Evolutionary conservation across 2,888 invertebrate genomes (phyloP).

Genomic region (Drymonia ruficornis): DNA sequence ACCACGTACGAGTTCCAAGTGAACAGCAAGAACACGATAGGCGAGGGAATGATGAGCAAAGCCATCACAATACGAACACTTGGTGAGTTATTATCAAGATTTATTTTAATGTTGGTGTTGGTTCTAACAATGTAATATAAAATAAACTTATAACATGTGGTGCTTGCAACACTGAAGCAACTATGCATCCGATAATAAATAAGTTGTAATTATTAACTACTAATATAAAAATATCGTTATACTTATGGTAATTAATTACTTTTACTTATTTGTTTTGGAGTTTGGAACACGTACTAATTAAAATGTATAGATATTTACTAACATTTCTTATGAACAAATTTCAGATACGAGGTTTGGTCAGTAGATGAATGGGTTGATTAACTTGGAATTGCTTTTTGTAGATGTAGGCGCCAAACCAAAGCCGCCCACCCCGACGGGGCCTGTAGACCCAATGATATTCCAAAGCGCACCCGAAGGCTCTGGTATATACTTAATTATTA

Average conservation of each 20-base stretch:
- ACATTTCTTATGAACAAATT: background rate
- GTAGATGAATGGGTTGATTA: conserved; percentile 36
- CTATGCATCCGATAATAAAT: too few species aligned
- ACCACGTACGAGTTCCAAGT: conserved; percentile 98
- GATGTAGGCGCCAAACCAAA: conserved; percentile 85
- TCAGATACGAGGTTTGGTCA: background rate
- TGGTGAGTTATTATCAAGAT: conserved; percentile 85
- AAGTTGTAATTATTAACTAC: too few species aligned
- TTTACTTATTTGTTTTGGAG: background rate
- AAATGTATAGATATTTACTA: background rate
- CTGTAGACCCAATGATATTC: conserved; percentile 86
- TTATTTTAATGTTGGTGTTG: conserved; percentile 1
- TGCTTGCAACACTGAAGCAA: background rate
- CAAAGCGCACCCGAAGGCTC: conserved; percentile 88
- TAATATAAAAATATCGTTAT: too few species aligned
- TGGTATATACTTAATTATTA: conserved; percentile 80
- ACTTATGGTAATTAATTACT: too few species aligned
- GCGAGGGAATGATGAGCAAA: conserved; percentile 98
- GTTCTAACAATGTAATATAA: background rate
- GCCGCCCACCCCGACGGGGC: conserved; percentile 86
- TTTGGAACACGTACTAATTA: background rate
- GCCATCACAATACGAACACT: conserved; percentile 94
- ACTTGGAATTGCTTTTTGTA: conserved; percentile 81
- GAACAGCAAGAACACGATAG: conserved; percentile 96
- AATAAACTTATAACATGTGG: background rate